Base-by-base conservation (phyloP, 2,113 vertebrate genomes). In the Odobenus rosmarus region DNA sequence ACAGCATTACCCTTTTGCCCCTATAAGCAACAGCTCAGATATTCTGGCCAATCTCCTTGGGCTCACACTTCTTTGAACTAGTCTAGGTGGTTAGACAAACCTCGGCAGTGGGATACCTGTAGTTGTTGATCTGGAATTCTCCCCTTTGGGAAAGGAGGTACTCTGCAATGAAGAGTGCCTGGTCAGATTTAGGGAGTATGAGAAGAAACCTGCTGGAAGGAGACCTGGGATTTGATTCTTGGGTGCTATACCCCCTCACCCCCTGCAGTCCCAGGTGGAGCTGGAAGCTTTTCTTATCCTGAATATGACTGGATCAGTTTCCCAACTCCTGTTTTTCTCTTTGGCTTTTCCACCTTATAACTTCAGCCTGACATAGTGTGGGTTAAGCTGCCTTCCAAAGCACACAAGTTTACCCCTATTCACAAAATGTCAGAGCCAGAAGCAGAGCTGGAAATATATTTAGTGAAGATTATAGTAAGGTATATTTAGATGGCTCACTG, bases 391-490 rank as follows among this genome's bases (percentile, higher is more conserved):
- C 61, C 49, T 84, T 91, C 31, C 33, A 79, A 88, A 80, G 42
- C 64, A 77, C 24, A 71, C 55, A 74, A 59, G n/a, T 18, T 93
- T 79, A 88, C 21, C 12, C n/a, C 49, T 81, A 64, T 84, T 91
- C 81, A 96, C 31, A 88, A 84, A 76, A 95, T 57, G 16, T 74
- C 62, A 93, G 74, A 59, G 62, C 49, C 61, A 86, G 71, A 89
- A 87, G 36, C 55, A 87, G 46, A 92, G 42, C 28, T 92, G 46
- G 31, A 74, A 94, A 77, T 67, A 72, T 7, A 36, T 69, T 51
- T 39, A 51, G 18, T 33, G 36, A 49, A 24, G 46, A 85, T 85
- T 79, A 71, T 77, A 91, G 28, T 82, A 69, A 71, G 59, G 23
- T n/a, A 10, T 39, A 64, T 62, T 67, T 24, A 71, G 42, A 76